Conservation (phyloP, 2,113 vertebrate genomes). For the Oryctolagus cuniculus region mOryCun1.1 NC_091439.1:127459501-127460000, state of each 20-base stretch:
- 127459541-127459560: background rate
- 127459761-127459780: background rate
- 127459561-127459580: background rate
- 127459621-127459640: background rate
- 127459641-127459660: background rate
- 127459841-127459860: background rate
- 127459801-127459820: background rate
- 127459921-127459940: background rate
- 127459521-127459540: background rate
- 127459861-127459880: background rate
- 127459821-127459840: background rate
- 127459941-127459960: background rate
- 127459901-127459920: background rate
- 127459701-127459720: background rate
- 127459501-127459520: background rate
- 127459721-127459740: background rate
- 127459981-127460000: background rate
- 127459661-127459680: constrained; percentile 14
- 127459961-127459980: background rate
- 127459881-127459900: background rate
- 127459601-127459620: background rate
- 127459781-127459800: background rate
- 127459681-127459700: background rate
- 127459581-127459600: background rate
- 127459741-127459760: background rate